Evolutionary conservation across 2,113 vertebrate species (phyloP).

Genomic region (Acanthisitta chloris): DNA sequence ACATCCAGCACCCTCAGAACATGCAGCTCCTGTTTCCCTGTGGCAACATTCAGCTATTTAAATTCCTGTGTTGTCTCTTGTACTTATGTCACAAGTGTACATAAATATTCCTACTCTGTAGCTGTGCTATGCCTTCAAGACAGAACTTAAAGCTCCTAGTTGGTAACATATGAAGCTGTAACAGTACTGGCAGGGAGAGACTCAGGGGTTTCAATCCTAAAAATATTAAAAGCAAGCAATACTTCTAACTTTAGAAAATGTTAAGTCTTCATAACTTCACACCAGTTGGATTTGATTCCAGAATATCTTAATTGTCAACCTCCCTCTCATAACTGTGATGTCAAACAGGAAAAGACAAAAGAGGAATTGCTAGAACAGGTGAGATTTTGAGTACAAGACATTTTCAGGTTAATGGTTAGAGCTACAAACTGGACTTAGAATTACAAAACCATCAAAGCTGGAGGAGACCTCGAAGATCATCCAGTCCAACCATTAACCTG

Average conservation of each 20-base stretch:
- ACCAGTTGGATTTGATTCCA: neutral
- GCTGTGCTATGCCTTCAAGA: neutral
- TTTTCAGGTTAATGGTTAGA: neutral
- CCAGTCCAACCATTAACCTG: no score
- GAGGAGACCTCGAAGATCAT: no score
- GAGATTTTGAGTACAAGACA: neutral
- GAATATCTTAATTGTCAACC: neutral
- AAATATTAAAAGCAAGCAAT: neutral
- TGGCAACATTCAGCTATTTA: neutral
- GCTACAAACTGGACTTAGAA: neutral
- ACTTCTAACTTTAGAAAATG: neutral
- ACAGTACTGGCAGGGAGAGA: neutral
- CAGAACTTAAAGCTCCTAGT: neutral
- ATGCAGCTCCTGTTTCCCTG: neutral
- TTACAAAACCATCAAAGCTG: no score
- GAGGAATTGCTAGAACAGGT: neutral
- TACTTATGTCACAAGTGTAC: neutral
- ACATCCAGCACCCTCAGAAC: neutral
- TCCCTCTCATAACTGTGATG: neutral
- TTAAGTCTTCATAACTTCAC: neutral
- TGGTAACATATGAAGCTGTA: neutral
- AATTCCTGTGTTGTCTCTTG: neutral
- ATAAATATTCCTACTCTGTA: neutral
- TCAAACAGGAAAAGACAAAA: neutral
- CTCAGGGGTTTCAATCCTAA: neutral